These are phyloP conservation scores for Syrphus vitripennis DNA, from an alignment of 2,888 invertebrate species.

Conservation along the genomic window DNA sequence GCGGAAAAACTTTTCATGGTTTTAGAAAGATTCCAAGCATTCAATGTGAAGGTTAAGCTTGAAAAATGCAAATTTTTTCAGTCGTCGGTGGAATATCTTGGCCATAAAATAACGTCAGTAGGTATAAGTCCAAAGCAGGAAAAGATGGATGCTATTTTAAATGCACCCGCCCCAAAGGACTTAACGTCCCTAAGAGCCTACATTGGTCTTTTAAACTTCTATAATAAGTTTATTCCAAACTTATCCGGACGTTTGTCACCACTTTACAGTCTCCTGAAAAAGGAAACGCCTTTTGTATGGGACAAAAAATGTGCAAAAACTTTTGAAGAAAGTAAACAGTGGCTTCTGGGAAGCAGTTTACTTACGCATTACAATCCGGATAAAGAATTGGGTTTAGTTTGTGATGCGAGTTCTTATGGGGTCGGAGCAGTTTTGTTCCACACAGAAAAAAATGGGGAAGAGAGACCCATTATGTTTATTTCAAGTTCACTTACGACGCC, in stretches of 20 bases:
- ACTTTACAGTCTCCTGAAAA: neutral
- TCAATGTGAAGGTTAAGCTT: neutral
- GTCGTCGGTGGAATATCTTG: neutral
- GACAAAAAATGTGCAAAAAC: neutral
- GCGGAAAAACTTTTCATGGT: neutral
- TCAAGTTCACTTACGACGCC: neutral
- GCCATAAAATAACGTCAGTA: neutral
- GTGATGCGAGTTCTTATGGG: conserved; percentile 42
- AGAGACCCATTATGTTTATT: conserved; percentile 9
- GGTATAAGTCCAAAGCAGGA: conserved; percentile 28
- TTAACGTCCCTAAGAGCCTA: too few species aligned
- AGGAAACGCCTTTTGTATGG: neutral
- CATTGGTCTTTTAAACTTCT: too few species aligned
- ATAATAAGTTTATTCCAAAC: neutral
- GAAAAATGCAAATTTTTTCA: neutral
- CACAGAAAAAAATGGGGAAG: conserved; percentile 4
- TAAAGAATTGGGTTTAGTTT: conserved; percentile 20
- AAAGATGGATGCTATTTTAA: conserved; percentile 14
- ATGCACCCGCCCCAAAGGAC: too few species aligned
- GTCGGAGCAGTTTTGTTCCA: conserved; percentile 32
- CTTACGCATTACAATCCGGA: conserved; percentile 31
- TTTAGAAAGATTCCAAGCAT: neutral
- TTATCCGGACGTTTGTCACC: neutral
- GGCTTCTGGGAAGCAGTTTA: neutral
- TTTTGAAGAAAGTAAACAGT: conserved; percentile 21